Base-by-base conservation (phyloP, 2,888 invertebrate species). In the Ecdyonurus torrentis region DNA sequence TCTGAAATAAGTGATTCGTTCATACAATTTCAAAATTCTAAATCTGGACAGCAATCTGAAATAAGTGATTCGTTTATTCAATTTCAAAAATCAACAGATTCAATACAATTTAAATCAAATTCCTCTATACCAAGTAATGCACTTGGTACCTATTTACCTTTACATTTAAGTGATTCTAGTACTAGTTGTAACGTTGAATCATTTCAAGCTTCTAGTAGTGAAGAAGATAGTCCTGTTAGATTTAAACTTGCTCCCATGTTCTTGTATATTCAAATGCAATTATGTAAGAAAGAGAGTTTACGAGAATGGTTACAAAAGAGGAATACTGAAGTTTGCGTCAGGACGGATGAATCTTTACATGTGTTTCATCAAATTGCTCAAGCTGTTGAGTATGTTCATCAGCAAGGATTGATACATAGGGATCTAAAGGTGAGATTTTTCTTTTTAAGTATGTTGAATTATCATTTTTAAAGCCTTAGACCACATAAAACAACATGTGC, bases 201-300 rank as follows among this genome's bases (percentile, higher is more conserved):
- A 5, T n/a, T n/a, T n/a, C 5, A 10, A 7, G 22, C 55, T 10
- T 5, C n/a, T 7, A 10, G 7, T 7, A 22, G 22, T 55, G 55
- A 55, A 20, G 55, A 55, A 18, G 55, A 55, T 5, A 10, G 7
- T 7, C 55, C n/a, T 7, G n/a, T 5, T 10, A 55, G 22, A 20
- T 18, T 50, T 7, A 18, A 10, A 10, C 3, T n/a, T 7, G 20
- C 15, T 55, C 55, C 55, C 15, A 83, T 87, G 72, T 92, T 87
- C 74, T 80, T 98, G 19, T 97, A 93, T 73, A 98, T 98, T 73
- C 97, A 98, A 78, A 98, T 98, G 97, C 95, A 98, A 75, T 77
- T 98, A 66, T 98, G 97, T 71, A 83, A 84, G 62, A 84, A 86
- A 70, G 87, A 91, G 70, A 95, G 91, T 67, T 78, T 99, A 52